Evolutionary conservation across 1,140 invertebrate genomes (phyloP).

Genomic region (Sinella curviseta): DNA sequence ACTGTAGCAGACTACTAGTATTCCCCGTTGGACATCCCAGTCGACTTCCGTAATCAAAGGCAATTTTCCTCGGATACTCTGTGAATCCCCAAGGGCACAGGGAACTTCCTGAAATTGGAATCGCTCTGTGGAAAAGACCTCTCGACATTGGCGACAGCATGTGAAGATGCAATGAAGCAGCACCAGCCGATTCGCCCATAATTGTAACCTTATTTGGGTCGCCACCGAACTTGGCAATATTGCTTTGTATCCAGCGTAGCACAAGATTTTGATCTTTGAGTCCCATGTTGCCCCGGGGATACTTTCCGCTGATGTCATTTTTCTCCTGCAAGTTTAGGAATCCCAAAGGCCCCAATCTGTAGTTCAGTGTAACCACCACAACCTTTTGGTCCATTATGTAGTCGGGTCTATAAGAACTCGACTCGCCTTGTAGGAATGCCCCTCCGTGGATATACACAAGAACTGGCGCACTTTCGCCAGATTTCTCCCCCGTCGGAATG

Average conservation of each 20-base stretch:
- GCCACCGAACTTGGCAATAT: constrained; percentile 17
- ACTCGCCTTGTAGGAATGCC: background rate
- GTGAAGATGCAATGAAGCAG: background rate
- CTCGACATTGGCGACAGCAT: background rate
- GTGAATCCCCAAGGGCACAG: constrained; percentile 1
- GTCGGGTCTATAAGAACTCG: background rate
- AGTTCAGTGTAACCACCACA: constrained; percentile 5
- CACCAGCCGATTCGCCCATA: background rate
- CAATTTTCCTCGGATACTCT: background rate
- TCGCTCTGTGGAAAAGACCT: background rate
- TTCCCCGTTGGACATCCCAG: background rate
- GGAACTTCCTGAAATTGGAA: background rate
- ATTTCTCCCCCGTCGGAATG: background rate
- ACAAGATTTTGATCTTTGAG: constrained; percentile 7
- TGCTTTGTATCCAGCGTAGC: constrained; percentile 7
- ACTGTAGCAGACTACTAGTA: background rate
- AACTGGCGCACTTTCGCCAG: background rate
- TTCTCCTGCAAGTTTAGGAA: constrained; percentile 1
- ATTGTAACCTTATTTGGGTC: constrained; percentile 7
- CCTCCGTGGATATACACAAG: constrained; percentile 15
- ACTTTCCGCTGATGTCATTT: constrained; percentile 29
- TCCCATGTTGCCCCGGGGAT: background rate
- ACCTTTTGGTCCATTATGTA: background rate
- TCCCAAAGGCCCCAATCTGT: background rate
- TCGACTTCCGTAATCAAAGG: background rate